phyloP scores from a whole-genome alignment of 2,888 invertebrate species.

The Arenicola marina region DNA sequence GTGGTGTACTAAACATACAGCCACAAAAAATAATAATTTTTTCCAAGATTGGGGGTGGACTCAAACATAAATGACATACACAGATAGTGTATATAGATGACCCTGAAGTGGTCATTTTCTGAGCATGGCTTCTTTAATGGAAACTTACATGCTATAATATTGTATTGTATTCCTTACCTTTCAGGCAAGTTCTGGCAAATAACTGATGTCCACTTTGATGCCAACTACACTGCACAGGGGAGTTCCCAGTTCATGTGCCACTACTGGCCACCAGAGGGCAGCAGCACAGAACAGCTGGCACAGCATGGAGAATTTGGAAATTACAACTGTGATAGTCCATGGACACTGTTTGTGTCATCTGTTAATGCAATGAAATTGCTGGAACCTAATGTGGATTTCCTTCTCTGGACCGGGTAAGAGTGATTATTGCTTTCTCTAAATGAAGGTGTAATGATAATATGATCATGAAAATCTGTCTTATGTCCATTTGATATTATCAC shows the following conservation, averaged over 20 bases:
- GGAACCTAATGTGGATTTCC: conserved; percentile 86
- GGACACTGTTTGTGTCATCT: conserved; percentile 85
- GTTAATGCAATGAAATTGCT: conserved; percentile 83
- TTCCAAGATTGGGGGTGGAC: no score
- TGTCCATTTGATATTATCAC: background rate
- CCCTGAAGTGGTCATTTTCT: no score
- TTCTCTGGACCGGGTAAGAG: conserved; percentile 86
- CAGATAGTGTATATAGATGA: no score
- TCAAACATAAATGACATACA: no score
- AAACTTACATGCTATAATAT: no score
- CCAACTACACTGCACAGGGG: conserved; percentile 69
- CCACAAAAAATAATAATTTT: no score
- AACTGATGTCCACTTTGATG: conserved; percentile 89
- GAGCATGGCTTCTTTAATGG: no score
- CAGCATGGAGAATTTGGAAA: conserved; percentile 67
- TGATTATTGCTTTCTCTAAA: background rate
- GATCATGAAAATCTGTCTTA: background rate
- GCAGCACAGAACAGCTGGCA: conserved; percentile 24
- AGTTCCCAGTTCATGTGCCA: background rate
- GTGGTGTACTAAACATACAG: no score
- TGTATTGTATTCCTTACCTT: no score
- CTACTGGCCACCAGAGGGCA: conserved; percentile 7
- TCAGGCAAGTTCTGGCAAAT: conserved; percentile 95
- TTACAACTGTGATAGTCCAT: conserved; percentile 86
- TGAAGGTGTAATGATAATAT: background rate